These are phyloP conservation scores for Palloptera scutellata DNA, from an alignment of 2,888 invertebrate species.

Conservation along the genomic window DNA sequence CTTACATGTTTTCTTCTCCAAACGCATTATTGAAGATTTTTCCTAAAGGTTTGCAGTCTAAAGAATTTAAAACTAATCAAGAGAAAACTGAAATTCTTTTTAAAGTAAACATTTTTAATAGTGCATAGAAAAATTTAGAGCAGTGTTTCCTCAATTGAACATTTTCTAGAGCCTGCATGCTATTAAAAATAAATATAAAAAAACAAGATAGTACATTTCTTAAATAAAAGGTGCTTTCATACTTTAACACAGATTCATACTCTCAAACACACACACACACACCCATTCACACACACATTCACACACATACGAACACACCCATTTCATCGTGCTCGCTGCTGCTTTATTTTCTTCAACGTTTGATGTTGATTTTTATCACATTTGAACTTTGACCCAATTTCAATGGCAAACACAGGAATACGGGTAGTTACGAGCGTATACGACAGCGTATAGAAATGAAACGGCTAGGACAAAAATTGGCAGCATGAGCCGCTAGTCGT, in stretches of 20 bases:
- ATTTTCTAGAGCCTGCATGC: no score
- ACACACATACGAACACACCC: background rate
- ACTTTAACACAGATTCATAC: background rate
- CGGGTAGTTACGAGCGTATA: conserved; percentile 15
- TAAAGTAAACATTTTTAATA: no score
- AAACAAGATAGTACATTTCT: background rate
- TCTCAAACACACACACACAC: no score
- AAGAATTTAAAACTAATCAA: no score
- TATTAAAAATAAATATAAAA: no score
- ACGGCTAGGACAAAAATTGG: conserved; percentile 5
- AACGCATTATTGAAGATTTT: no score
- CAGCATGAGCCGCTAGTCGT: conserved; percentile 4
- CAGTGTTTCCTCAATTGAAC: no score
- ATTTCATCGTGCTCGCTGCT: background rate
- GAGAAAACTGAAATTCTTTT: no score
- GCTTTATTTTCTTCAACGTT: conserved; percentile 24
- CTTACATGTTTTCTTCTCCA: no score
- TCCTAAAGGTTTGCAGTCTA: no score
- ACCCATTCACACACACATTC: background rate
- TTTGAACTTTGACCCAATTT: conserved; percentile 59
- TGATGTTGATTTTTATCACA: conserved; percentile 52
- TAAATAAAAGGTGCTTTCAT: background rate
- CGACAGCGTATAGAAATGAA: conserved; percentile 9
- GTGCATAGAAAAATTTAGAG: no score
- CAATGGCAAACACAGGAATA: conserved; percentile 34